Evolutionary conservation across 1,140 invertebrate species (phyloP).

Genomic region (Drosophila quadrilineata): DNA sequence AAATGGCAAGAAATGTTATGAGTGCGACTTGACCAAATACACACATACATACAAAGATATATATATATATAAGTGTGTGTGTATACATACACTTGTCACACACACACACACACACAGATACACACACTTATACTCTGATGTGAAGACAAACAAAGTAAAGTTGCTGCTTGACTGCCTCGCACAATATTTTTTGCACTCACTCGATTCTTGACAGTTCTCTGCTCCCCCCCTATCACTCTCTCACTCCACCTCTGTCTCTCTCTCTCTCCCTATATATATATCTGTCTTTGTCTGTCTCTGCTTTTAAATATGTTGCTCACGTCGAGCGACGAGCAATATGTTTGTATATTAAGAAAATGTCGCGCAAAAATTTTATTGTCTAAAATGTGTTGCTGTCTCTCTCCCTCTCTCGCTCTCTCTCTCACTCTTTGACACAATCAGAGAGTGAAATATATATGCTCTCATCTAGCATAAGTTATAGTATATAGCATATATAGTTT

Average conservation of each 20-base stretch:
- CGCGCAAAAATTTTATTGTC: slow-evolving; percentile 58
- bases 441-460: slow-evolving; percentile 41
- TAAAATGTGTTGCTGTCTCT: slow-evolving; percentile 31
- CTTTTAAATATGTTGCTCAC: slow-evolving; percentile 67
- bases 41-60: no score
- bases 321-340: slow-evolving; percentile 57
- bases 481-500: no score
- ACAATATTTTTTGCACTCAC: slow-evolving; percentile 50
- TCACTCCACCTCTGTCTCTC: no score
- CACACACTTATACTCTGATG: slow-evolving; percentile 21
- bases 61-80: no score
- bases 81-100: slow-evolving; percentile 10
- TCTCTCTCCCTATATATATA: no score
- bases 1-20: slow-evolving; percentile 53
- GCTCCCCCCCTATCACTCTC: no score
- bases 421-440: slow-evolving; percentile 55
- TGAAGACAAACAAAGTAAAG: slow-evolving; percentile 34
- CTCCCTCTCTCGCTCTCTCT: no score
- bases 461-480: no score
- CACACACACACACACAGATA: slow-evolving; percentile 15
- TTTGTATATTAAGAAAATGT: slow-evolving; percentile 50
- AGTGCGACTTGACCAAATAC: slow-evolving; percentile 3
- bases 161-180: slow-evolving; percentile 9
- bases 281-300: slow-evolving; percentile 10
- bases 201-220: slow-evolving; percentile 43